phyloP scores from a whole-genome alignment of 2,888 invertebrate species.

The Aleiodes leptofemur region DNA sequence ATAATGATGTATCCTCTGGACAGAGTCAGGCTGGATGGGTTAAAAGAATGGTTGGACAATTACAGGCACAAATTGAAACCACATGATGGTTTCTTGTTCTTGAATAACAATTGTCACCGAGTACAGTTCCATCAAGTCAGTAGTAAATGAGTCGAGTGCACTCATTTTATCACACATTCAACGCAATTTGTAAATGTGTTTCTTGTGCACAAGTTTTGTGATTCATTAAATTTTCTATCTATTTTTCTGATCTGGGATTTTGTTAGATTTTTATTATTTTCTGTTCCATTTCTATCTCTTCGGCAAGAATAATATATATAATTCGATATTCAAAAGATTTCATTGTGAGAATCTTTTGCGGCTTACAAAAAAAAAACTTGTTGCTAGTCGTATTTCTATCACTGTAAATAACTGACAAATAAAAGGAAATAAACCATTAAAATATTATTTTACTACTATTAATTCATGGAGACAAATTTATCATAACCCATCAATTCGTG shows the following conservation, averaged over 20 bases:
- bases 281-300: neutral
- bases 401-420: conserved; percentile 51
- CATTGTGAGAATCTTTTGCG: conserved; percentile 69
- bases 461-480: neutral
- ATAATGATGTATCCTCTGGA: conserved; percentile 71
- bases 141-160: conserved; percentile 16
- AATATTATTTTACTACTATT: neutral
- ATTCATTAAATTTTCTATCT: neutral
- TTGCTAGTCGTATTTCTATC: conserved; percentile 65
- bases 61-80: conserved; percentile 69
- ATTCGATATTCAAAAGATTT: conserved; percentile 53
- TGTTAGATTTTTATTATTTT: neutral
- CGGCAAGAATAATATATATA: neutral
- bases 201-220: neutral
- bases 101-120: conserved; percentile 32
- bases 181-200: neutral
- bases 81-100: conserved; percentile 54
- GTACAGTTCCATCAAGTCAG: conserved; percentile 25
- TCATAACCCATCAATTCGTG: neutral
- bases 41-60: conserved; percentile 71
- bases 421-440: neutral
- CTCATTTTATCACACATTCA: conserved; percentile 7
- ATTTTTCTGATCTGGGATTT: neutral
- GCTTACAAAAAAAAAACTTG: conserved; percentile 69
- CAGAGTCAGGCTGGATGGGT: conserved; percentile 74